phyloP scores from a whole-genome alignment of 2,113 vertebrate genomes.

The Paradoxurus hermaphroditus region DNA sequence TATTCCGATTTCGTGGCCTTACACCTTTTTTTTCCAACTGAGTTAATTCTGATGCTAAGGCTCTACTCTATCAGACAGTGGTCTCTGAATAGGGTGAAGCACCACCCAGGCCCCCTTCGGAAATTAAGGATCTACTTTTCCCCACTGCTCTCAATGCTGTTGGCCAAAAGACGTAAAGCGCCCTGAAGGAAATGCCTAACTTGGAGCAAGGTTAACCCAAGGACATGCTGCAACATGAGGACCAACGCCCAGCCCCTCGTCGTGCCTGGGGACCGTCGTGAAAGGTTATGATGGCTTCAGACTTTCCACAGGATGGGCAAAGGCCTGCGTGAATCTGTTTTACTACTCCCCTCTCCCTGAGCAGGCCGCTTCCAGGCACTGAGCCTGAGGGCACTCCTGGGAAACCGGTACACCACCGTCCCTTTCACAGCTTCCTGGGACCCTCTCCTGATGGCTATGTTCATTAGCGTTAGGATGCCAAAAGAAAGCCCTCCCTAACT shows the following conservation, averaged over 20 bases:
- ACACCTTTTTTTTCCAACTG: neutral
- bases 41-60: neutral
- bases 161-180: neutral
- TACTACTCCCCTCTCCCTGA: neutral
- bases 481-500: neutral
- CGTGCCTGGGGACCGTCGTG: neutral
- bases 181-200: neutral
- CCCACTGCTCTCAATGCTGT: neutral
- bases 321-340: neutral
- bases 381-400: neutral
- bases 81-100: neutral
- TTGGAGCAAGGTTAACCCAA: neutral
- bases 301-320: neutral
- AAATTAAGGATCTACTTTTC: neutral
- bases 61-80: neutral
- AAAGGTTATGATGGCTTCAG: neutral
- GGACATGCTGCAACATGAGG: too few relatives aligned
- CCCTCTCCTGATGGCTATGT: too few relatives aligned
- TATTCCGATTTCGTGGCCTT: neutral
- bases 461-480: neutral
- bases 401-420: neutral
- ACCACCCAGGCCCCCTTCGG: neutral
- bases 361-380: neutral
- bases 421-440: neutral
- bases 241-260: accelerated